Evolutionary conservation across 2,113 vertebrate species (phyloP), one percentile per base, ranked within the genome.

Genomic region (Polypterus senegalus): DNA sequence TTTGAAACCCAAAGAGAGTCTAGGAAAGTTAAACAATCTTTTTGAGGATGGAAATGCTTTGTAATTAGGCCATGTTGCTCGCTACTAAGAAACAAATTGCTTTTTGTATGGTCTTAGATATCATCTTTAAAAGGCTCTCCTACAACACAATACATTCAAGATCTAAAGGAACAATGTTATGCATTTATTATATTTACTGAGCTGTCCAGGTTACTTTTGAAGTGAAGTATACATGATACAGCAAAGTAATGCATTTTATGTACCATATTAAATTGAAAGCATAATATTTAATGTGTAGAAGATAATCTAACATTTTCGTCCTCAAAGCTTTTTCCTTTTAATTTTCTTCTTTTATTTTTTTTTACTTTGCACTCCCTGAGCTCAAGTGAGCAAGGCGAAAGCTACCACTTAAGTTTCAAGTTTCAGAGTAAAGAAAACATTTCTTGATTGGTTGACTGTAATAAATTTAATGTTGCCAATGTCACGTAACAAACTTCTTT

Each of bases 91-190:
- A 88, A 84, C 81, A 87, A 77, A 84, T 83, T 77, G 74, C 71
- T 79, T 81, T 71, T 74, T 78, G 76, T 76, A 76, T 57, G 69
- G 79, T 82, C 81, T 71, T 75, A 87, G 84, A 83, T 83, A 93
- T 92, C 89, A 90, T 87, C 89, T 93, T 93, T 83, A 91, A 94
- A 92, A 92, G 87, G 74, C 70, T 71, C 85, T 87, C 84, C 78
- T 85, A 83, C 76, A 79, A 73, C 78, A 78, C 80, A 84, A 79
- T 83, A 82, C 77, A 52, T 75, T 71, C 76, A 74, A 87, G 83
- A 90, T 89, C 88, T 81, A 74, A 83, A 78, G 79, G 76, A 66
- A 74, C 76, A 83, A 75, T 81, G 74, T 84, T 82, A 81, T 83
- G 85, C 88, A 88, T 90, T 83, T 79, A 85, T 92, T 92, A 90